Evolutionary conservation across 2,888 invertebrate species (phyloP), one percentile per base, ranked within the genome.

Genomic region (Phaedon cochleariae): DNA sequence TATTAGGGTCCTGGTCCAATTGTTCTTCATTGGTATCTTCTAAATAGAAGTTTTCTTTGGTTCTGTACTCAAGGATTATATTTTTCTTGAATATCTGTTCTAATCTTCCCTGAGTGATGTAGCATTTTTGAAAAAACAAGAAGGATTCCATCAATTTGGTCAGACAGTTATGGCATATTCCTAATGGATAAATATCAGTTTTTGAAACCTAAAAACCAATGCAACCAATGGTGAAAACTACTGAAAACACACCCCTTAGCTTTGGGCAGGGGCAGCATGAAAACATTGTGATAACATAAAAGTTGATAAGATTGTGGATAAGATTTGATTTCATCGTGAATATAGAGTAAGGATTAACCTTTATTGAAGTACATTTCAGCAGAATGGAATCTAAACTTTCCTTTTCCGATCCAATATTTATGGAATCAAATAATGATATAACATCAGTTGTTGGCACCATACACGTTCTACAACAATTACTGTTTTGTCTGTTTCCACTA

Each of bases 131-230:
- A 59, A 72, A 65, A 59, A 78, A 80, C 21, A 73, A 67, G 66
- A 77, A 77, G 12, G 72, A 73, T 37, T 73, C 64, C 22, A 62
- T 68, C 18, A 80, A 66, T 68, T 76, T 74, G 48, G 73, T 68
- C 17, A 74, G 64, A 60, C 80, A 80, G 22, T 65, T 60, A 46
- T 68, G 63, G 60, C 80, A 80, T 49, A 80, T 80, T 60, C 67
- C 62, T 48, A 74, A 70, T 4, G 79, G 74, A 58, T 72, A 71
- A 10, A 65, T 31, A 69, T 79, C 77, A 54, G 72, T 70, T 62
- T 59, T 54, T 15, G 58, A 59, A 37, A 78, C 69, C 78, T 79
- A 69, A 61, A 72, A 58, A 41, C n/a, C n/a, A 54, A n/a, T 15
- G 9, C 10, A 22, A 26, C 21, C 18, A n/a, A n/a, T n/a, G n/a